These are phyloP conservation scores for Zygothrica quintamaculata DNA, from an alignment of 2,888 invertebrate species.

Conservation along the genomic window DNA sequence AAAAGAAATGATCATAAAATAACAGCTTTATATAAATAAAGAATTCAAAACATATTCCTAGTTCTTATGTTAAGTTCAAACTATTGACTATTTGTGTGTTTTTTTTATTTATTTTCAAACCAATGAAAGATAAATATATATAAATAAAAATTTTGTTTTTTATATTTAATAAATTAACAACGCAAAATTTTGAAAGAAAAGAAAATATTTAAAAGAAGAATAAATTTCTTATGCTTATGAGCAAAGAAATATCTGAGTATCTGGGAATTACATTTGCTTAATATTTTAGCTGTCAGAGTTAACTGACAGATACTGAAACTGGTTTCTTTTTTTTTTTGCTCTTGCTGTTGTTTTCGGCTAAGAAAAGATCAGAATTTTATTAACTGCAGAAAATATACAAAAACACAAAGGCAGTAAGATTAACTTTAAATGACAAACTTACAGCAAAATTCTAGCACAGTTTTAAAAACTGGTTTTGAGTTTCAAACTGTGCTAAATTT, in stretches of 20 bases:
- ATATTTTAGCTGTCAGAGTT: neutral
- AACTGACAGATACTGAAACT: conserved; percentile 13
- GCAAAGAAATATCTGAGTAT: conserved; percentile 12
- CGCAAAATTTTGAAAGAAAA: conserved; percentile 13
- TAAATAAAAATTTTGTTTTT: no score
- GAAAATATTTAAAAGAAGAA: conserved; percentile 19
- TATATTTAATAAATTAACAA: conserved; percentile 31
- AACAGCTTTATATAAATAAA: no score
- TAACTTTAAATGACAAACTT: conserved; percentile 22
- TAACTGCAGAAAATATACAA: neutral
- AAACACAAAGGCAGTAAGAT: conserved; percentile 8
- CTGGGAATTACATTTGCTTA: conserved; percentile 22
- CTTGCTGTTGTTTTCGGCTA: conserved; percentile 28
- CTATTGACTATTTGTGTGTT: no score
- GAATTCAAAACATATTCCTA: no score
- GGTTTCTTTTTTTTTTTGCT: no score
- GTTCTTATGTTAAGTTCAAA: no score
- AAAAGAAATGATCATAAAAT: no score
- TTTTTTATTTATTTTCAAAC: no score
- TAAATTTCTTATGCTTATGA: conserved; percentile 18
- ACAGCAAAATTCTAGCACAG: conserved; percentile 40
- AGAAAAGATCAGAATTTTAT: conserved; percentile 12
- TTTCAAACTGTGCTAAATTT: conserved; percentile 52
- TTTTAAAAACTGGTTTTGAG: conserved; percentile 55
- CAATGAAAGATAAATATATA: conserved; percentile 15